Conservation (phyloP, 1,140 invertebrate genomes). For the Caenorhabditis elegans region DNA sequence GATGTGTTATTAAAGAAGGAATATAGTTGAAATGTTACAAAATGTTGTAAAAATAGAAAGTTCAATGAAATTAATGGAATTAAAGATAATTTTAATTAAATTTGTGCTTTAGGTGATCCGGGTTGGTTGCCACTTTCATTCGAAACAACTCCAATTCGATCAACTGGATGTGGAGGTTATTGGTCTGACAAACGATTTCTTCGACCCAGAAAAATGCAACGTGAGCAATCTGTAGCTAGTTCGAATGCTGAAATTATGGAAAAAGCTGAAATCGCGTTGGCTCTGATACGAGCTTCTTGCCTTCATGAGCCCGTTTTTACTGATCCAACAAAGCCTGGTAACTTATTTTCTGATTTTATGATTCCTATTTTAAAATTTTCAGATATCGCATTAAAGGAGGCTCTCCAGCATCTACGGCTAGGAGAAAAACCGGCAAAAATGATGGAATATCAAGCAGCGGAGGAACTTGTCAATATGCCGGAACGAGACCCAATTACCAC, state of each 20-base stretch:
- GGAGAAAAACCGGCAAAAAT: neutral
- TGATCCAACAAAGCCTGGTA: neutral
- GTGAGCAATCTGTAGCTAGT: neutral
- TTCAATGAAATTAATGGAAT: too few relatives aligned
- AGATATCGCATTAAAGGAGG: neutral
- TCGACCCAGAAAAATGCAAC: neutral
- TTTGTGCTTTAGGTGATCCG: neutral
- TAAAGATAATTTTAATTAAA: too few relatives aligned
- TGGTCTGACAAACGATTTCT: conserved; percentile 11
- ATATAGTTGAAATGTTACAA: neutral
- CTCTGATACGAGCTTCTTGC: neutral
- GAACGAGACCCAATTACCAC: neutral
- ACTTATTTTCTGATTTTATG: too few relatives aligned
- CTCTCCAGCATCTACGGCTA: neutral
- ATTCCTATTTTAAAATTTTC: too few relatives aligned
- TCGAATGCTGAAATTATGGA: conserved; percentile 10
- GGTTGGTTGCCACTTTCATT: neutral
- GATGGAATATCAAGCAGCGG: neutral
- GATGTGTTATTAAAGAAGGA: too few relatives aligned
- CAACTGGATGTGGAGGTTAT: neutral
- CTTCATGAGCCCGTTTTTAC: neutral
- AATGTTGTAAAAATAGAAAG: neutral
- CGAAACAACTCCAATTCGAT: neutral
- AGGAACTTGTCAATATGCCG: neutral
- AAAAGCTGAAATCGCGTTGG: conserved; percentile 7